A percentile compares a stretch with the other conserved stretches of the same genome.
These are phyloP conservation scores for Saccopteryx bilineata DNA, from an alignment of 2,113 vertebrate genomes.

Conservation along the genomic window DNA sequence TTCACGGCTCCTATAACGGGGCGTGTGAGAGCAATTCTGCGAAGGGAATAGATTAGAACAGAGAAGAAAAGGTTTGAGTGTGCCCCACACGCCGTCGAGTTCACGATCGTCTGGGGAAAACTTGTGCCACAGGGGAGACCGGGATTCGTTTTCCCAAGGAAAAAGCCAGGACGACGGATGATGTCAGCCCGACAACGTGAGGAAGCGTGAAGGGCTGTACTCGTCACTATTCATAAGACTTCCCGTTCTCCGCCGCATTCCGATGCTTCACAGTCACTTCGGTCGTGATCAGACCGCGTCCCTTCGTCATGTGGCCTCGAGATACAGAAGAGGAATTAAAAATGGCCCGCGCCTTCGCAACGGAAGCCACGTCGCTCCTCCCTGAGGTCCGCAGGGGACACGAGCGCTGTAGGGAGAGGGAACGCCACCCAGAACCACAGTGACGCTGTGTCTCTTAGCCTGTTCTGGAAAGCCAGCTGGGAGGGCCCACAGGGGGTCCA, in stretches of 20 bases:
- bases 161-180: not conserved
- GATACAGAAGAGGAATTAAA: not conserved
- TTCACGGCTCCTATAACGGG: not conserved
- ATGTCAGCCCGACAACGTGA: slow-evolving; percentile 1
- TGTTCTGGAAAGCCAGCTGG: not conserved
- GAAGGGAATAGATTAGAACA: not conserved
- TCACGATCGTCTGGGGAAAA: slow-evolving; percentile 19
- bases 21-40: not conserved
- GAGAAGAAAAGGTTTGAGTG: not conserved
- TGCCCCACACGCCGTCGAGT: not conserved
- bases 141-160: not conserved
- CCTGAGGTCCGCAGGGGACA: not conserved
- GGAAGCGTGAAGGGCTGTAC: not conserved
- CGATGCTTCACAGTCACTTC: not conserved
- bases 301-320: not conserved
- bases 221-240: not conserved
- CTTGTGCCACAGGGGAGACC: not conserved
- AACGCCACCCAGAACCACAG: not conserved
- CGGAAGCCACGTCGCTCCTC: not conserved
- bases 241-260: not conserved
- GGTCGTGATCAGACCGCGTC: not conserved
- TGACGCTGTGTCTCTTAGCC: not conserved
- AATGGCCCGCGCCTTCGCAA: not conserved
- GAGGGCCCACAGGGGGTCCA: too few species aligned
- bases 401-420: not conserved